Conservation (phyloP, 2,113 vertebrate species). For the Albula glossodonta region DNA sequence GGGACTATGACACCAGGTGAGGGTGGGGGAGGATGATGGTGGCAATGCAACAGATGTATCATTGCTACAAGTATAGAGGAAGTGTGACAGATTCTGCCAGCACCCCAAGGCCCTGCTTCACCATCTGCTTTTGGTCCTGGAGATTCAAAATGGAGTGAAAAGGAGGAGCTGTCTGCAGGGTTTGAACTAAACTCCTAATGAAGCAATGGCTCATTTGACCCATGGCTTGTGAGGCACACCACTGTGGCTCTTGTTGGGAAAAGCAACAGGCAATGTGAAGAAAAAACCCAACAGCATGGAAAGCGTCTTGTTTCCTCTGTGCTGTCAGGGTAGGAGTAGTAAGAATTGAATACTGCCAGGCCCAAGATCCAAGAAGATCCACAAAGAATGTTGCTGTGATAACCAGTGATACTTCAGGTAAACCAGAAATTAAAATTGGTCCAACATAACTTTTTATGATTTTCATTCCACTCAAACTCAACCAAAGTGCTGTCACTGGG, state of each 20-base stretch:
- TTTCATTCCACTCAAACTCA: too few relatives aligned
- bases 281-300: background rate
- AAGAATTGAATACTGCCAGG: background rate
- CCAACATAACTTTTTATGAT: too few relatives aligned
- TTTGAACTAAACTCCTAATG: background rate
- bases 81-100: background rate
- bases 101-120: background rate
- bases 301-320: background rate
- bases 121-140: background rate
- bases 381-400: too few relatives aligned
- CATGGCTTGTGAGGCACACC: background rate
- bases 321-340: background rate
- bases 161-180: background rate
- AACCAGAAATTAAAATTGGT: too few relatives aligned
- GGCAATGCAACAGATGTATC: background rate
- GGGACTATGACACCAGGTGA: background rate
- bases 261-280: background rate
- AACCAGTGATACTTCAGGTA: too few relatives aligned
- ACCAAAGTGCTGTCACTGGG: too few relatives aligned
- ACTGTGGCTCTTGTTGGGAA: background rate
- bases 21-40: too few relatives aligned
- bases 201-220: background rate
- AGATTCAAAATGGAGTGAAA: slow-evolving; percentile 2
- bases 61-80: background rate
- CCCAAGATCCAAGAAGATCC: too few relatives aligned